A percentile compares a stretch with the other conserved stretches of the same genome.
phyloP scores from a whole-genome alignment of 2,888 invertebrate genomes.

The Chymomyza amoena region DNA sequence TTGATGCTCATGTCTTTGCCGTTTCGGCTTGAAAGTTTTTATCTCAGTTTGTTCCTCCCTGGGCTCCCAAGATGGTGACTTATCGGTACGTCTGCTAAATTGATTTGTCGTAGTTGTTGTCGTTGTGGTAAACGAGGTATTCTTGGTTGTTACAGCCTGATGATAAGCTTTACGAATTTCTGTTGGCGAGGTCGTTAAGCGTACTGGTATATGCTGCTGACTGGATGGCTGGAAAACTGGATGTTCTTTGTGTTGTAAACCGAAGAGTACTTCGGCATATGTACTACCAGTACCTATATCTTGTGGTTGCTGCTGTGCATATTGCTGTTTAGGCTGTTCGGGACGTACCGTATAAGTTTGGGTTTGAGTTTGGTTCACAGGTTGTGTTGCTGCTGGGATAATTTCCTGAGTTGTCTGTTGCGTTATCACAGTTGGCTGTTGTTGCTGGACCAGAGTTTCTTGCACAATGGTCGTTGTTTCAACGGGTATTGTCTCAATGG shows the following conservation, averaged over 20 bases:
- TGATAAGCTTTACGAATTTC: conserved; percentile 42
- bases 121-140: conserved; percentile 47
- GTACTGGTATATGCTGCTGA: conserved; percentile 66
- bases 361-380: neutral
- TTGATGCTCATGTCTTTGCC: conserved; percentile 55
- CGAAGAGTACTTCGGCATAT: conserved; percentile 77
- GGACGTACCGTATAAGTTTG: conserved; percentile 38
- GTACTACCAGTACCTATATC: conserved; percentile 64
- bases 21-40: conserved; percentile 40
- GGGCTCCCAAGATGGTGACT: conserved; percentile 71
- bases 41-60: conserved; percentile 54
- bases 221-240: conserved; percentile 81
- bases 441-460: conserved; percentile 37
- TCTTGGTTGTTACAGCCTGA: conserved; percentile 70
- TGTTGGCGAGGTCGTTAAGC: conserved; percentile 52
- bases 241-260: conserved; percentile 63
- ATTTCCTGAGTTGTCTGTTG: conserved; percentile 28
- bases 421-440: conserved; percentile 50
- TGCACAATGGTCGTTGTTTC: conserved; percentile 38
- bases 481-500: conserved; percentile 71
- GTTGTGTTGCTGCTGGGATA: neutral
- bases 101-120: conserved; percentile 48
- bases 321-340: conserved; percentile 75
- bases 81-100: conserved; percentile 47
- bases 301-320: conserved; percentile 32